These are phyloP conservation scores for Hymenopus coronatus DNA, from an alignment of 2,888 invertebrate species.

Conservation along the genomic window DNA sequence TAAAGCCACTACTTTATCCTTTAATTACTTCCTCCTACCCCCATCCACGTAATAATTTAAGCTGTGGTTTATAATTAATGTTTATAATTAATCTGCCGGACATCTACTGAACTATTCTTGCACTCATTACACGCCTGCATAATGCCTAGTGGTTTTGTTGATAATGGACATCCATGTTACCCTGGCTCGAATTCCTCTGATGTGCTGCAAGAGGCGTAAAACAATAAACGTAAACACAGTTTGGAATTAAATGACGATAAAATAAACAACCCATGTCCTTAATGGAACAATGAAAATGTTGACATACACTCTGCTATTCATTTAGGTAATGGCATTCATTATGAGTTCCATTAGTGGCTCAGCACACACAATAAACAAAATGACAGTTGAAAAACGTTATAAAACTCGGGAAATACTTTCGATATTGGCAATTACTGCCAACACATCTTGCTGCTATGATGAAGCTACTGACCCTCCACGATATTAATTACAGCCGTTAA, in stretches of 20 bases:
- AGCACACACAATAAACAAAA: neutral
- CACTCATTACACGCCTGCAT: no score
- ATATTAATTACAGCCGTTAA: no score
- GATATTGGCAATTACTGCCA: neutral
- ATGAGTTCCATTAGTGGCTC: neutral
- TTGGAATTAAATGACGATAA: neutral
- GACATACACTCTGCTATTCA: neutral
- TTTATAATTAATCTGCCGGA: neutral
- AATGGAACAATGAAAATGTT: neutral
- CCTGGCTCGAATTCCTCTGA: neutral
- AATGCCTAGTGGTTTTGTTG: neutral
- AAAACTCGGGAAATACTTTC: neutral
- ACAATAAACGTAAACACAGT: neutral
- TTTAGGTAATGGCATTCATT: neutral
- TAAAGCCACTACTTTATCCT: no score
- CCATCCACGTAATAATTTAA: neutral
- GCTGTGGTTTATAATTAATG: neutral
- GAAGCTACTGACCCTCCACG: no score
- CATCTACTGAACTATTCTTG: neutral
- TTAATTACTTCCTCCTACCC: no score
- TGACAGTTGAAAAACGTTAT: neutral
- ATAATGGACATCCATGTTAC: neutral
- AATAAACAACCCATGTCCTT: neutral
- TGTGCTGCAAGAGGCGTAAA: neutral
- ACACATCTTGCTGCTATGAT: neutral